Conservation (phyloP, 2,888 invertebrate genomes). For the Mystacides longicornis region DNA sequence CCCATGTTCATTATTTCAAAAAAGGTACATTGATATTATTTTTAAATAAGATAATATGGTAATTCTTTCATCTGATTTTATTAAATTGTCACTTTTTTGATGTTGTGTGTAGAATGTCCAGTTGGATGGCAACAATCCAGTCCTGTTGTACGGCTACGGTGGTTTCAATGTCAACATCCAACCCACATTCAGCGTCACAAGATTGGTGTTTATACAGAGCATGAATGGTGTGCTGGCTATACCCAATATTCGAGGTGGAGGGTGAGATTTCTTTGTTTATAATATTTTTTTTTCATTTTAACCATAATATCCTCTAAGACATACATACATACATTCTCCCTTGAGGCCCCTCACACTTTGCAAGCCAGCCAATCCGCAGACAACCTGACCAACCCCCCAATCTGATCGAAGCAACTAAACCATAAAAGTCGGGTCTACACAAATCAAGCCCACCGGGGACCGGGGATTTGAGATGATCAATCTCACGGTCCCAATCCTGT, state of each 20-base stretch:
- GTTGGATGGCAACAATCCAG: slow-evolving; percentile 67
- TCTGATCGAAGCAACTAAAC: too few relatives aligned
- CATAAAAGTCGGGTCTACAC: too few relatives aligned
- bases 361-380: too few relatives aligned
- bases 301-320: too few relatives aligned
- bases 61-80: too few relatives aligned
- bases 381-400: too few relatives aligned
- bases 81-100: not conserved
- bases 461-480: too few relatives aligned
- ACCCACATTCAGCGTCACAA: slow-evolving; percentile 81
- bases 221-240: slow-evolving; percentile 84
- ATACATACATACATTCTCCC: too few relatives aligned
- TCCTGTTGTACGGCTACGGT: slow-evolving; percentile 92
- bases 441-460: too few relatives aligned
- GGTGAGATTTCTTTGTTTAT: slow-evolving; percentile 49
- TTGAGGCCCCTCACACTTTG: too few relatives aligned
- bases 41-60: not conserved
- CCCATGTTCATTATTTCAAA: slow-evolving; percentile 92
- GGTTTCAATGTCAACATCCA: slow-evolving; percentile 92
- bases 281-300: not conserved
- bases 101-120: slow-evolving; percentile 48
- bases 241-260: slow-evolving; percentile 94
- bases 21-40: slow-evolving; percentile 46
- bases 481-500: too few relatives aligned
- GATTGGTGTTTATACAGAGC: slow-evolving; percentile 83